Conservation (phyloP, 23 tunicate species). For the Oikopleura dioica region DNA sequence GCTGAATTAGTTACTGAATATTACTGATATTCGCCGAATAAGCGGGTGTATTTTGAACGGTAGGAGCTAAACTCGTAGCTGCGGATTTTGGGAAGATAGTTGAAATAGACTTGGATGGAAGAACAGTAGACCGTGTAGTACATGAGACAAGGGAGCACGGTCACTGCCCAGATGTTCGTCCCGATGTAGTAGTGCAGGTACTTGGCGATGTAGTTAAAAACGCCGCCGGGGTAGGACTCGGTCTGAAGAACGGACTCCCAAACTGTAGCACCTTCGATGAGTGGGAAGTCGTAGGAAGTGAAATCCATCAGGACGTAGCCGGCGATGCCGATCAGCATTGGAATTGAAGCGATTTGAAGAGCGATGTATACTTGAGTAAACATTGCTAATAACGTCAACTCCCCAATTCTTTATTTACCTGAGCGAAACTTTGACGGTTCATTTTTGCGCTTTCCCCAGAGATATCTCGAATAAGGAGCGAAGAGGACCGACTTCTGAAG, state of each 20-base stretch:
- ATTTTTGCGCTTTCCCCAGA: conserved; percentile 1
- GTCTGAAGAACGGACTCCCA: neutral
- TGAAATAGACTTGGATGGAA: neutral
- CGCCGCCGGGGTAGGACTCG: conserved; percentile 3
- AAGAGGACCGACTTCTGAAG: neutral
- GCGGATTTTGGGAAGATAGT: neutral
- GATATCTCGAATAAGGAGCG: neutral
- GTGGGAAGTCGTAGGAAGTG: neutral
- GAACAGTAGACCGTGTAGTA: neutral
- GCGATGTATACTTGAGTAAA: neutral
- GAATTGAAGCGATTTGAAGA: neutral
- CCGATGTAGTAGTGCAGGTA: neutral
- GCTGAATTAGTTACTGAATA: too few species aligned
- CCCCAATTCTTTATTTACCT: neutral
- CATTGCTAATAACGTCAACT: neutral
- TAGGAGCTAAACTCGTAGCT: neutral
- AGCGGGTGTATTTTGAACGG: neutral
- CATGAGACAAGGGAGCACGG: neutral
- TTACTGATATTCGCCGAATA: neutral
- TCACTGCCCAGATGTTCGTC: neutral
- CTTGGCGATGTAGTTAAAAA: neutral
- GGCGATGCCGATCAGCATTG: neutral
- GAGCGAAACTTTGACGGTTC: neutral
- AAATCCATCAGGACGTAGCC: neutral
- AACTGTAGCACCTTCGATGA: neutral